These are phyloP conservation scores for Spodoptera litura DNA, from an alignment of 1,140 invertebrate genomes.

Conservation along the genomic window DNA sequence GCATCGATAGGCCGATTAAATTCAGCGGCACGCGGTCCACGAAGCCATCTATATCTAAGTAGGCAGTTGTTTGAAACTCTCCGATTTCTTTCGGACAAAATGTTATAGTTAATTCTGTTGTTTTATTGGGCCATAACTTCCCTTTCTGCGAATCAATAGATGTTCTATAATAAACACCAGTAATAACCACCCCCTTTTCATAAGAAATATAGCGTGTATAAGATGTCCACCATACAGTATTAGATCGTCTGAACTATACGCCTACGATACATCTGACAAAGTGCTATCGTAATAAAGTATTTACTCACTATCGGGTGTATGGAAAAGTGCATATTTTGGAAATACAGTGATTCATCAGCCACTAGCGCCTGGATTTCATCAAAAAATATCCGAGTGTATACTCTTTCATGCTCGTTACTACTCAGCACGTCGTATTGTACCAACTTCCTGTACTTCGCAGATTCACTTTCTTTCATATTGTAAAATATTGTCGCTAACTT, in stretches of 20 bases:
- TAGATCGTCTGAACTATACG: no score
- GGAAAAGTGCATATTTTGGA: conserved; percentile 75
- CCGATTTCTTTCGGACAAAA: conserved; percentile 77
- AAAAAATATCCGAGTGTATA: conserved; percentile 79
- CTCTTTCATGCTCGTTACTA: conserved; percentile 75
- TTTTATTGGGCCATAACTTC: conserved; percentile 76
- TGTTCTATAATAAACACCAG: no score
- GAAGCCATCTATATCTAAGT: conserved; percentile 78
- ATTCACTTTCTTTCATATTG: conserved; percentile 74
- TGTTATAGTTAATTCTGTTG: conserved; percentile 74
- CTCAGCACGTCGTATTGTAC: conserved; percentile 76
- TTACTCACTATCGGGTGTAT: conserved; percentile 73
- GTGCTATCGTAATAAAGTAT: no score
- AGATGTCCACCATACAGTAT: no score
- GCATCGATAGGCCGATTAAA: conserved; percentile 72
- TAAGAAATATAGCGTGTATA: no score
- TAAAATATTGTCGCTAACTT: conserved; percentile 76
- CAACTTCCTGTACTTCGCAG: conserved; percentile 69
- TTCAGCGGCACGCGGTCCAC: conserved; percentile 68
- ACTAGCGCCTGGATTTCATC: conserved; percentile 78
- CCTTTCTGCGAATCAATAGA: conserved; percentile 61
- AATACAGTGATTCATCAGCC: conserved; percentile 70
- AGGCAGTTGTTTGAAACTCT: conserved; percentile 68
- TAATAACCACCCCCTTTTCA: not conserved
- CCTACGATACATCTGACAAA: no score